These are phyloP conservation scores for Leucoptera coffeella DNA, from an alignment of 2,888 invertebrate species.

Conservation along the genomic window DNA sequence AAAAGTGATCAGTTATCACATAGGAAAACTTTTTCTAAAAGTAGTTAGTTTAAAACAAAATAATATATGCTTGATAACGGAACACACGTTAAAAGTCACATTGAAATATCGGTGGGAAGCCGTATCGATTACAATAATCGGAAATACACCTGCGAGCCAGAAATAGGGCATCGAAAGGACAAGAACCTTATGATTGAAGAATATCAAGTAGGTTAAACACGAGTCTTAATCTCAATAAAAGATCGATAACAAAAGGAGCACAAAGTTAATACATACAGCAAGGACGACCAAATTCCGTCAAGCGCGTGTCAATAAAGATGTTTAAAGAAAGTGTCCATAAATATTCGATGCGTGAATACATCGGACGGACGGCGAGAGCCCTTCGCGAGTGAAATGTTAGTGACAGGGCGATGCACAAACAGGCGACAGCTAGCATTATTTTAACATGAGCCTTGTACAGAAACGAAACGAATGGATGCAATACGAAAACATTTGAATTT, in stretches of 20 bases:
- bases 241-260: conserved; percentile 3
- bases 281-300: conserved; percentile 25
- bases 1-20: too few species aligned
- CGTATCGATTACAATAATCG: too few species aligned
- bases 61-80: too few species aligned
- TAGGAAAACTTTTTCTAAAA: too few species aligned
- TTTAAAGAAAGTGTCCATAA: conserved; percentile 41
- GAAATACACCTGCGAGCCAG: too few species aligned
- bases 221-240: too few species aligned
- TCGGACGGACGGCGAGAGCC: conserved; percentile 38
- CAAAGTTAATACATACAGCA: conserved; percentile 18
- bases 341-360: conserved; percentile 28
- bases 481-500: conserved; percentile 42
- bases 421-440: conserved; percentile 42
- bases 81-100: too few species aligned
- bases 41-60: too few species aligned
- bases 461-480: conserved; percentile 39
- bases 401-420: conserved; percentile 48
- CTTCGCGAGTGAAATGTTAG: conserved; percentile 44
- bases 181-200: too few species aligned
- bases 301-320: conserved; percentile 45
- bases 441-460: conserved; percentile 49
- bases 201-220: too few species aligned
- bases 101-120: too few species aligned
- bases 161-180: too few species aligned